phyloP scores from a whole-genome alignment of 23 tunicate species.

The Ascidia mentula region DNA sequence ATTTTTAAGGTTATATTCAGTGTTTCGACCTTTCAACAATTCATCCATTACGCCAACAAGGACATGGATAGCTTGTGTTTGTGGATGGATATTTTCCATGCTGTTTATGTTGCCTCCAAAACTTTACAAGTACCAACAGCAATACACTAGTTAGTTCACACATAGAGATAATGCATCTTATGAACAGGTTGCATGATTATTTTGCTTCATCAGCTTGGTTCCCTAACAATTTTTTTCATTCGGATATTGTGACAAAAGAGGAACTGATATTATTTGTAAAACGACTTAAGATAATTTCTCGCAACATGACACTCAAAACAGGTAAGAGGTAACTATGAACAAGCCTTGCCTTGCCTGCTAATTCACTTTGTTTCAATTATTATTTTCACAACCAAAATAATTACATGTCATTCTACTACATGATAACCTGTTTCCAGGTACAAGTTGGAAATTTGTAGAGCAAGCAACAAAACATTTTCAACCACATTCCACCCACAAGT shows the following conservation, averaged over 20 bases:
- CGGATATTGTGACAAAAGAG: slow-evolving; percentile 15
- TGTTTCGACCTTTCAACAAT: slow-evolving; percentile 30
- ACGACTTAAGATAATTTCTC: neutral
- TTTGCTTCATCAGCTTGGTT: slow-evolving; percentile 30
- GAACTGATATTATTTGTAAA: neutral
- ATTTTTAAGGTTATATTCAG: slow-evolving; percentile 34
- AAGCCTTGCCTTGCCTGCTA: too few relatives aligned
- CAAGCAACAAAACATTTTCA: neutral
- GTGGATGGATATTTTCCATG: slow-evolving; percentile 20
- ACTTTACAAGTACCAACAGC: neutral
- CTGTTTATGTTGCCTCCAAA: slow-evolving; percentile 21
- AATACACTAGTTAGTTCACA: neutral
- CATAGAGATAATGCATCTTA: neutral
- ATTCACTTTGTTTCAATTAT: neutral
- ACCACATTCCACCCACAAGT: neutral
- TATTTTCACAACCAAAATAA: neutral
- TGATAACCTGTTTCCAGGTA: neutral
- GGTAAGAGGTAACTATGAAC: too few relatives aligned
- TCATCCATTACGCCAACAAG: slow-evolving; percentile 12
- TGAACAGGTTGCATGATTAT: slow-evolving; percentile 23
- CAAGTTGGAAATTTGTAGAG: slow-evolving; percentile 18
- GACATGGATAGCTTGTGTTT: neutral
- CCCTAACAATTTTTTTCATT: slow-evolving; percentile 18
- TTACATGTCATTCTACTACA: neutral
- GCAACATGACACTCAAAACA: neutral